Percentiles rank a stretch among this genome's conserved stretches.
These are phyloP conservation scores for Menidia menidia DNA, from an alignment of 2,797 vertebrate species.

Conservation along the genomic window DNA sequence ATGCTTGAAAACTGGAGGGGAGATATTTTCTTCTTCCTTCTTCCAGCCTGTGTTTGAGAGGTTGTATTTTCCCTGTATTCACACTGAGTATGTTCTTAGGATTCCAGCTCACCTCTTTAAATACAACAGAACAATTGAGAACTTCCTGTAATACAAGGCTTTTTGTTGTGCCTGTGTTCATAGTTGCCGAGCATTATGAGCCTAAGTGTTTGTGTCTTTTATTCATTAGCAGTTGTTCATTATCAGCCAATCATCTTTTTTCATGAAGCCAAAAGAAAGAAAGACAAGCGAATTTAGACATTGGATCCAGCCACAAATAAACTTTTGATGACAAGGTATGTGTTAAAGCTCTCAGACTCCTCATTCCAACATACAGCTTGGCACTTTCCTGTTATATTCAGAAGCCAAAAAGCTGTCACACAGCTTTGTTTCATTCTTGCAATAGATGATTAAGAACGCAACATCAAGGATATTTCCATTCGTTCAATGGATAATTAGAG, in stretches of 20 bases:
- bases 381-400: constrained; percentile 25
- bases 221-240: constrained; percentile 18
- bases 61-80: constrained; percentile 48
- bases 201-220: constrained; percentile 29
- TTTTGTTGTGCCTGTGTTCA: constrained; percentile 50
- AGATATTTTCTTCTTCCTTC: constrained; percentile 60
- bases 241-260: constrained; percentile 27
- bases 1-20: constrained; percentile 58
- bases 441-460: constrained; percentile 80
- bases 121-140: constrained; percentile 52
- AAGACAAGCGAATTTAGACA: constrained; percentile 26
- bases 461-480: constrained; percentile 84
- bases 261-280: constrained; percentile 9
- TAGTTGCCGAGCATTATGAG: constrained; percentile 13
- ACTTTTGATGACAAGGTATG: constrained; percentile 57
- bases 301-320: constrained; percentile 25
- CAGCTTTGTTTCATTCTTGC: constrained; percentile 73
- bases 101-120: constrained; percentile 66
- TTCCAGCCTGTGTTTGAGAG: constrained; percentile 55
- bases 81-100: constrained; percentile 51
- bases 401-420: constrained; percentile 76
- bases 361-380: constrained; percentile 49
- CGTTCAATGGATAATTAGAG: constrained; percentile 84
- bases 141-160: constrained; percentile 45
- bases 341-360: constrained; percentile 34